phyloP scores from a whole-genome alignment of 30 jellyfish, hydroid and myxozoan species.

The Turritopsis dohrnii region DNA sequence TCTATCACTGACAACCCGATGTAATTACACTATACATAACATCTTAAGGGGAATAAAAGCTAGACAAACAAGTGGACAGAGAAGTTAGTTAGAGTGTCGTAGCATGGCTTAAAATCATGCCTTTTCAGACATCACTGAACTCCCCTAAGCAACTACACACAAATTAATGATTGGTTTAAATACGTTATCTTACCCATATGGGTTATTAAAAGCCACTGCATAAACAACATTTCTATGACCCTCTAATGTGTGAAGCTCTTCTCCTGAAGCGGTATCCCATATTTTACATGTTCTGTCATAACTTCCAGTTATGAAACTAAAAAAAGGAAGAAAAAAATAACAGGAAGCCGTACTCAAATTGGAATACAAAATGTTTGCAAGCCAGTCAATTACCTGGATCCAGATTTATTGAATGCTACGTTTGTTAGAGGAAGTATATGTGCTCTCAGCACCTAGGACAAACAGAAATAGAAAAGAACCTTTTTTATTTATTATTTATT shows the following conservation, averaged over 20 bases:
- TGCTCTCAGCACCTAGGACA: conserved; percentile 75
- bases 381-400: conserved; percentile 55
- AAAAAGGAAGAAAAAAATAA: background rate
- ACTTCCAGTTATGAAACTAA: conserved; percentile 90
- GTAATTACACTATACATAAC: no score
- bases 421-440: conserved; percentile 86
- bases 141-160: no score
- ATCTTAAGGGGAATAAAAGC: no score
- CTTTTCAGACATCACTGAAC: no score
- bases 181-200: conserved; percentile 66
- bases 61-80: no score
- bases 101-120: no score
- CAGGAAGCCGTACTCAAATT: background rate
- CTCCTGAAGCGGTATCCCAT: conserved; percentile 98
- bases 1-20: no score
- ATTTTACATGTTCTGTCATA: conserved; percentile 89
- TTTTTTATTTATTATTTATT: background rate
- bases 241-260: conserved; percentile 84
- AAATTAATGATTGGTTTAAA: background rate
- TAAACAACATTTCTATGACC: conserved; percentile 93
- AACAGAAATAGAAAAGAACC: background rate
- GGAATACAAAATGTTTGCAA: background rate
- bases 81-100: no score
- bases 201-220: conserved; percentile 93
- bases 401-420: conserved; percentile 90